Conservation (phyloP, 2,797 vertebrate genomes). For the Fistularia commersonii region DNA sequence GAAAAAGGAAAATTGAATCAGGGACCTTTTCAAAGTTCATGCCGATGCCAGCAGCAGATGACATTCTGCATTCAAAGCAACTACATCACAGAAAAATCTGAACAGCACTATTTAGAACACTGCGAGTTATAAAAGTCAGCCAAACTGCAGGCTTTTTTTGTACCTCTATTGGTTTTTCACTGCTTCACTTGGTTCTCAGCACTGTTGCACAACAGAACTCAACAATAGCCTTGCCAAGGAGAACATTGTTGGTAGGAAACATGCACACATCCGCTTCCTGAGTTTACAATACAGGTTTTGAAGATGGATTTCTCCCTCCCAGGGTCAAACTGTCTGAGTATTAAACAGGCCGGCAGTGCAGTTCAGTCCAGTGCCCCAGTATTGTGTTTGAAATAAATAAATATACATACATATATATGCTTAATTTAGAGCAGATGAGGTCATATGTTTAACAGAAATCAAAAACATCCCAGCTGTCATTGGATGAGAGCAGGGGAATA, state of each 20-base stretch:
- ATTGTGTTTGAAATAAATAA: neutral
- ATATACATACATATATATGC: neutral
- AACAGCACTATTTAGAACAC: constrained; percentile 14
- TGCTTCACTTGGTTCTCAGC: constrained; percentile 7
- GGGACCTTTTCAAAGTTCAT: constrained; percentile 57
- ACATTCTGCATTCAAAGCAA: constrained; percentile 7
- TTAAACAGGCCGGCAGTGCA: constrained; percentile 10
- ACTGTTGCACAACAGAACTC: constrained; percentile 21
- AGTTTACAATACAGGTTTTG: constrained; percentile 13
- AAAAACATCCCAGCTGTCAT: too few relatives aligned
- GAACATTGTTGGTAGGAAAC: constrained; percentile 48
- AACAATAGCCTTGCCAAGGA: constrained; percentile 48
- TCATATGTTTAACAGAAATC: too few relatives aligned
- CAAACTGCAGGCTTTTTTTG: constrained; percentile 4
- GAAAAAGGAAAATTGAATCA: constrained; percentile 5
- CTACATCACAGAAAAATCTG: constrained; percentile 5
- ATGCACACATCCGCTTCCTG: constrained; percentile 64
- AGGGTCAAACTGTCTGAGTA: constrained; percentile 20
- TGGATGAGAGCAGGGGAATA: too few relatives aligned
- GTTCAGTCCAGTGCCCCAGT: neutral
- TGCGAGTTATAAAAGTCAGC: constrained; percentile 4
- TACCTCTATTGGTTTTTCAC: constrained; percentile 11
- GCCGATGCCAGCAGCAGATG: constrained; percentile 8
- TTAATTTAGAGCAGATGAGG: neutral
- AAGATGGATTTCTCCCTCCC: constrained; percentile 17